Evolutionary conservation across 2,113 vertebrate species (phyloP), one percentile per base, ranked within the genome.

Genomic region (Micronycteris hirsuta): DNA sequence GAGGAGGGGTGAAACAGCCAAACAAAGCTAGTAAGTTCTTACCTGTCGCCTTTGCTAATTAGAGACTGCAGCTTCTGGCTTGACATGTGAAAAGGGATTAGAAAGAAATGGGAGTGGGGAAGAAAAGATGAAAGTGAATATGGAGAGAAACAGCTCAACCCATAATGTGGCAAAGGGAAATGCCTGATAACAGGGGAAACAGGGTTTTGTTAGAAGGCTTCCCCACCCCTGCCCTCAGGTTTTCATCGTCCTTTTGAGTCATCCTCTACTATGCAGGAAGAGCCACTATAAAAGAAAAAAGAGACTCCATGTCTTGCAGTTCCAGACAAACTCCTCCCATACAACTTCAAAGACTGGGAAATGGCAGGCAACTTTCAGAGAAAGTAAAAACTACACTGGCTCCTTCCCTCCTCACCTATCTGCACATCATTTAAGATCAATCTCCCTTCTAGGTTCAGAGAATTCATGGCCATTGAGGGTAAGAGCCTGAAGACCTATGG

Each of bases 11-110:
- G 78, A 38, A 97, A 93, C 68, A 96, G 96, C 97, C 80, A 93
- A 97, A 92, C 95, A 97, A 98, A 98, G 97, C 96, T 96, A 98
- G 96, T 98, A 94, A 97, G 96, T 94, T 97, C 97, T 97, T 98
- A 98, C 96, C 97, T 98, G 97, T 97, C 74, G 89, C 94, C 85
- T 96, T 91, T 93, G 81, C 96, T 98, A 98, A 98, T 98, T 98
- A 98, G 92, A 98, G 97, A 97, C 91, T 97, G 31, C 15, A 56
- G 78, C 67, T 96, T 87, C 95, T 88, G 91, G 97, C 97, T 98
- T 98, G 98, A 98, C 97, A 97, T 98, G 96, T 98, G 97, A 98
- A 97, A 98, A 54, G 68, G 61, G 61, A 96, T 96, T 93, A 93
- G 68, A 91, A 93, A 77, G 68, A 86, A 93, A 54, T 83, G 31